A percentile compares a stretch with the other conserved stretches of the same genome.
These are phyloP conservation scores for Caretta caretta DNA, from an alignment of 2,113 vertebrate species.

Conservation along the genomic window DNA sequence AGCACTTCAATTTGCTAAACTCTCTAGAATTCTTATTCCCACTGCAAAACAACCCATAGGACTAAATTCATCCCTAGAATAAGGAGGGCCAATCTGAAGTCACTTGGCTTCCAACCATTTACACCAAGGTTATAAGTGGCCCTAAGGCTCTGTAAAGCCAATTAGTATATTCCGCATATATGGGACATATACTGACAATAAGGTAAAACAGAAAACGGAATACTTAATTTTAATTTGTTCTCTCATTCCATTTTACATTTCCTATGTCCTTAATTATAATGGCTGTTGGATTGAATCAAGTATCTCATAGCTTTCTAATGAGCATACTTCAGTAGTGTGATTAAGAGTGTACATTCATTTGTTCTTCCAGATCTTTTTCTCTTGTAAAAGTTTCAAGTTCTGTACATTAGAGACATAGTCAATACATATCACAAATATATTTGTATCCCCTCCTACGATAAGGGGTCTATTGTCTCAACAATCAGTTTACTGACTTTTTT, in stretches of 20 bases:
- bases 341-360: neutral
- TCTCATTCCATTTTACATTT: neutral
- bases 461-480: neutral
- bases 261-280: neutral
- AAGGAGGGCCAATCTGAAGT: neutral
- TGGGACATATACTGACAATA: neutral
- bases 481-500: neutral
- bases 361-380: neutral
- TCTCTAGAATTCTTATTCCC: rapidly evolving
- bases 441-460: neutral
- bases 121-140: neutral
- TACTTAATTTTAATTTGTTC: too few relatives aligned
- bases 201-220: neutral
- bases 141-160: neutral
- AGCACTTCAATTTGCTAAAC: neutral
- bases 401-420: rapidly evolving
- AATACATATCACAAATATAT: rapidly evolving
- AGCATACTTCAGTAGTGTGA: neutral
- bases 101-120: neutral
- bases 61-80: neutral
- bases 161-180: neutral
- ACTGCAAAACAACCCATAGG: neutral
- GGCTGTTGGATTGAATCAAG: neutral
- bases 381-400: neutral
- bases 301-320: neutral